Evolutionary conservation across 1,140 invertebrate genomes (phyloP).

Genomic region (Calosoma granatense): DNA sequence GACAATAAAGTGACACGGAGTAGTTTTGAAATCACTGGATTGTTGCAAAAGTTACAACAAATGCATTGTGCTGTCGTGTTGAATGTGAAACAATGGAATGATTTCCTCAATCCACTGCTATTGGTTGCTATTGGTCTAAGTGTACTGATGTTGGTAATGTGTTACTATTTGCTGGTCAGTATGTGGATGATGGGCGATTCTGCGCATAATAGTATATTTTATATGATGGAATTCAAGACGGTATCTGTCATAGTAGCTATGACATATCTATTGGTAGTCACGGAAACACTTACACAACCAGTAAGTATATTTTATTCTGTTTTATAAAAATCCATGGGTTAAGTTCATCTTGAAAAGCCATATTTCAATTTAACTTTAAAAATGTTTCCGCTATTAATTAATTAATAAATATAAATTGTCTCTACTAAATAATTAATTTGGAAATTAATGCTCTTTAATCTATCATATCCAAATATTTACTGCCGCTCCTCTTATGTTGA

Average conservation of each 20-base stretch:
- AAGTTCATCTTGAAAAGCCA: neutral
- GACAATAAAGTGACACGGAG: neutral
- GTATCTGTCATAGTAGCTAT: neutral
- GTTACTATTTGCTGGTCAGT: neutral
- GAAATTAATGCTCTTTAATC: too few relatives aligned
- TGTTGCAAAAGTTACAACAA: neutral
- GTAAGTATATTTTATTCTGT: neutral
- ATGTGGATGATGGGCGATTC: neutral
- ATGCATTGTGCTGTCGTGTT: neutral
- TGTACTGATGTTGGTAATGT: neutral
- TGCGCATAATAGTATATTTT: neutral
- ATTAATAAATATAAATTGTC: too few relatives aligned
- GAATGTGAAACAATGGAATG: neutral
- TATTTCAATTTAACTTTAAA: neutral
- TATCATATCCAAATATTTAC: too few relatives aligned
- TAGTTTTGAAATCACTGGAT: neutral
- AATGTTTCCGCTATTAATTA: too few relatives aligned
- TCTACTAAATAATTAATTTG: too few relatives aligned
- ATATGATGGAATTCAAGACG: constrained; percentile 1
- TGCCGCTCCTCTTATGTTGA: too few relatives aligned
- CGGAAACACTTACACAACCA: neutral
- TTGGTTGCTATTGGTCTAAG: neutral
- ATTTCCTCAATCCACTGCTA: neutral
- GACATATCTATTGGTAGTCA: neutral
- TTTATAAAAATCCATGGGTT: neutral